A percentile compares a stretch with the other conserved stretches of the same genome.
Evolutionary conservation across 2,888 invertebrate species (phyloP).

Genomic region (Emmelina monodactyla): DNA sequence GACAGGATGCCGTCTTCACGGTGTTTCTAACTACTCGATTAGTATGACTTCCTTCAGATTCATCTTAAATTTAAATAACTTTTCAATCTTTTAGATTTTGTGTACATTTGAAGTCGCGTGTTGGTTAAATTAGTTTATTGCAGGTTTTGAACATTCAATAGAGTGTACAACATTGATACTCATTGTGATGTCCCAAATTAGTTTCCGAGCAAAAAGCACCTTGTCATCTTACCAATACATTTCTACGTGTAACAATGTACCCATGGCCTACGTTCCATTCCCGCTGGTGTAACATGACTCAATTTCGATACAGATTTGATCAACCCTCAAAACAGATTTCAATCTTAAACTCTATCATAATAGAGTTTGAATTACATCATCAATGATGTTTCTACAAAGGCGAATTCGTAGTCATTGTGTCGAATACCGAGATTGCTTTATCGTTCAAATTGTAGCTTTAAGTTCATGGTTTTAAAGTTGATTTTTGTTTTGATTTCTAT

Average conservation of each 20-base stretch:
- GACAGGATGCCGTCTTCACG: slow-evolving; percentile 59
- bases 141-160: slow-evolving; percentile 49
- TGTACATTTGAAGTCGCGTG: background rate
- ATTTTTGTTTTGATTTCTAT: slow-evolving; percentile 10
- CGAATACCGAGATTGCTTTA: background rate
- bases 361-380: slow-evolving; percentile 46
- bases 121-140: slow-evolving; percentile 24
- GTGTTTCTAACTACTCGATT: slow-evolving; percentile 45
- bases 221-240: slow-evolving; percentile 58
- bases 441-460: slow-evolving; percentile 8
- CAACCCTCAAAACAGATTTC: slow-evolving; percentile 21
- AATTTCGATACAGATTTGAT: slow-evolving; percentile 30
- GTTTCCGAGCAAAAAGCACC: slow-evolving; percentile 56
- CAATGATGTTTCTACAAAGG: slow-evolving; percentile 27
- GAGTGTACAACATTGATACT: slow-evolving; percentile 53
- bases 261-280: slow-evolving; percentile 52
- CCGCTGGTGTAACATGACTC: slow-evolving; percentile 41
- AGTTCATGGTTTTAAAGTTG: slow-evolving; percentile 19
- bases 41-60: slow-evolving; percentile 38
- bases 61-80: slow-evolving; percentile 16
- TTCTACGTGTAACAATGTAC: slow-evolving; percentile 52
- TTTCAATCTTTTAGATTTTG: background rate
- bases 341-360: slow-evolving; percentile 30
- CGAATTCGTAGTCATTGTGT: slow-evolving; percentile 27
- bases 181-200: slow-evolving; percentile 64